These are phyloP conservation scores for Neolamprologus sp. DNA, from an alignment of 2,113 vertebrate genomes.

Conservation along the genomic window DNA sequence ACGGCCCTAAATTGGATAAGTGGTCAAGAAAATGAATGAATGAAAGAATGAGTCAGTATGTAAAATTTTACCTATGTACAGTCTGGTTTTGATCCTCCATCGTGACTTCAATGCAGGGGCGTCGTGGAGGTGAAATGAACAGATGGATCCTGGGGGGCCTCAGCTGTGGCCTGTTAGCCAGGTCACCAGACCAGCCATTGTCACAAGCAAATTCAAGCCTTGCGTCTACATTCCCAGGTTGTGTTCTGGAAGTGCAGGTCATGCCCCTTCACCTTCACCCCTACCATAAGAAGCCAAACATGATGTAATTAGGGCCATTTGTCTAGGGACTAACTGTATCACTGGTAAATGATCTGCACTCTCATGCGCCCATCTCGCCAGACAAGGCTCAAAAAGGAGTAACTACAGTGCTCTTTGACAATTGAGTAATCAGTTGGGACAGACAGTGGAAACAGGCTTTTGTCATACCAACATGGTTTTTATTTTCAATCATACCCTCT, in stretches of 20 bases:
- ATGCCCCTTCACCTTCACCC: constrained; percentile 41
- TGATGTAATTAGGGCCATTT: constrained; percentile 67
- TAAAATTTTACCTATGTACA: background rate
- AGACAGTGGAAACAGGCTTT: background rate
- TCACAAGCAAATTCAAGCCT: constrained; percentile 35
- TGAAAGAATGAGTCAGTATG: background rate
- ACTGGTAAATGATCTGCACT: constrained; percentile 41
- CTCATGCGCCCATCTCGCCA: constrained; percentile 19
- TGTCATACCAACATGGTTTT: background rate
- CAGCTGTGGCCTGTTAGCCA: constrained; percentile 53
- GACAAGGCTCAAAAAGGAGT: constrained; percentile 29
- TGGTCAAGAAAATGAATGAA: background rate
- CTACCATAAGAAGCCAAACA: constrained; percentile 45
- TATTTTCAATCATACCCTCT: background rate
- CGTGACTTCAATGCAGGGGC: background rate
- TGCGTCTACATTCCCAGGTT: constrained; percentile 55
- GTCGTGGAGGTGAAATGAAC: constrained; percentile 21
- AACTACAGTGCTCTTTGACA: constrained; percentile 34
- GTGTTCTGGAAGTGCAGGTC: constrained; percentile 63
- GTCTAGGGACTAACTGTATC: constrained; percentile 11
- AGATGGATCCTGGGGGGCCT: constrained; percentile 53
- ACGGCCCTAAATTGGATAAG: background rate
- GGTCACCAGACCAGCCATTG: constrained; percentile 44
- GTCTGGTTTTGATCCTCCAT: background rate
- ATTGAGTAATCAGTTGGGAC: background rate